phyloP scores from a whole-genome alignment of 2,113 vertebrate genomes.

The Daubentonia madagascariensis region DNA sequence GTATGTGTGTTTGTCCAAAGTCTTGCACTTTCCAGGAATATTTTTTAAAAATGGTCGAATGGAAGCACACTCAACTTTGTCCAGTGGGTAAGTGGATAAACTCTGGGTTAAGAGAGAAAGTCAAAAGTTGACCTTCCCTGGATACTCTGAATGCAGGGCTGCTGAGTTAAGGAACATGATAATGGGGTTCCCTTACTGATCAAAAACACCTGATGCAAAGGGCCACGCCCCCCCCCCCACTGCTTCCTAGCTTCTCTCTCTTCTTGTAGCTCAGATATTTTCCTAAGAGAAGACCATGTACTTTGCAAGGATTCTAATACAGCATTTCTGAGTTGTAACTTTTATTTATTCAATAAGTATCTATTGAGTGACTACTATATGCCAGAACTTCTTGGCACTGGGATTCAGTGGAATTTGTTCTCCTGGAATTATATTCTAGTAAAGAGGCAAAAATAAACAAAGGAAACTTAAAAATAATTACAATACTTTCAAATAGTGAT shows the following conservation, averaged over 20 bases:
- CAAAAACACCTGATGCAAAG: background rate
- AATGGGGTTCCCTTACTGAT: accelerated
- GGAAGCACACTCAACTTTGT: background rate
- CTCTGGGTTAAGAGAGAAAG: background rate
- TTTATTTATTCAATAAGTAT: background rate
- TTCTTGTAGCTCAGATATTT: background rate
- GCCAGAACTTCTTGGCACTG: background rate
- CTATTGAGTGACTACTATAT: background rate
- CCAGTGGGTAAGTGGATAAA: background rate
- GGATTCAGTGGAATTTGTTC: background rate
- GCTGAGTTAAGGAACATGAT: background rate
- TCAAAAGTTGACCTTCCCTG: background rate
- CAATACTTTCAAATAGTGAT: background rate
- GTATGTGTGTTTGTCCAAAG: background rate
- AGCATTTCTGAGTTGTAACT: background rate
- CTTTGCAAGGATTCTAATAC: background rate
- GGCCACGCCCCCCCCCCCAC: too few relatives aligned
- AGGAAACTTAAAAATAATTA: background rate
- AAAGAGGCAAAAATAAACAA: background rate
- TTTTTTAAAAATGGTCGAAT: background rate
- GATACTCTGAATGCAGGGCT: background rate
- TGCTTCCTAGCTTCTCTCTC: too few relatives aligned
- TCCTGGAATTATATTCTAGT: background rate
- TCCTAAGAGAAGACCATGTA: background rate
- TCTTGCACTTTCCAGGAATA: background rate